Conservation (phyloP, 2,797 vertebrate species). For the Pangasius krempfi region DNA sequence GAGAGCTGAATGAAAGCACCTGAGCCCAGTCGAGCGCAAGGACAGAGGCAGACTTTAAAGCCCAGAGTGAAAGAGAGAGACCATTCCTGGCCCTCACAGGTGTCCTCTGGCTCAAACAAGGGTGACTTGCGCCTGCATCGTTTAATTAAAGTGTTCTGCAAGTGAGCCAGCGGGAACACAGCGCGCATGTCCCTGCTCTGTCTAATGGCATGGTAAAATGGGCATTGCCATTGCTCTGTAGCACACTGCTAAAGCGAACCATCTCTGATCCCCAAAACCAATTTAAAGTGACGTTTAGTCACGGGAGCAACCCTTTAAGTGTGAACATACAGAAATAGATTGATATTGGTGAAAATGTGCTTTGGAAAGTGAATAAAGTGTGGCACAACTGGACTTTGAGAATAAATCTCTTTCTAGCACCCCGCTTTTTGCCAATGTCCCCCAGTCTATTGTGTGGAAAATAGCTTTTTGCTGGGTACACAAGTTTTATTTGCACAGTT, state of each 20-base stretch:
- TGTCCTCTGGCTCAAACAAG: slow-evolving; percentile 37
- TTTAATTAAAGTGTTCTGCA: slow-evolving; percentile 54
- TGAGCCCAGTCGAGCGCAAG: slow-evolving; percentile 25
- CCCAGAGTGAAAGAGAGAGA: slow-evolving; percentile 29
- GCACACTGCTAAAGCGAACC: slow-evolving; percentile 9
- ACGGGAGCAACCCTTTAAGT: neutral
- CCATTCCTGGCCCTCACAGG: slow-evolving; percentile 47
- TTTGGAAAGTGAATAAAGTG: slow-evolving; percentile 5
- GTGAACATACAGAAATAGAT: slow-evolving; percentile 12
- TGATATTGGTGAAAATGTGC: neutral
- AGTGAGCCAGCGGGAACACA: slow-evolving; percentile 42
- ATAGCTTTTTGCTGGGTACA: slow-evolving; percentile 22
- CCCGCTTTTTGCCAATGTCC: neutral
- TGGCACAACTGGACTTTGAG: neutral
- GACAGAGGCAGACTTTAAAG: slow-evolving; percentile 40
- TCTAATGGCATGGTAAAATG: slow-evolving; percentile 47
- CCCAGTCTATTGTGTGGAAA: slow-evolving; percentile 40
- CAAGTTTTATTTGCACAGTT: slow-evolving; percentile 27
- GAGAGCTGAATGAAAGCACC: slow-evolving; percentile 55
- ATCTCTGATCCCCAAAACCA: slow-evolving; percentile 20
- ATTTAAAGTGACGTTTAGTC: neutral
- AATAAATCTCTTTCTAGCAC: neutral
- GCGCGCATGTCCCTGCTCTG: slow-evolving; percentile 1
- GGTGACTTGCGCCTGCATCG: neutral
- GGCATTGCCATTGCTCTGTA: neutral